A percentile compares a stretch with the other conserved stretches of the same genome.
Conservation (phyloP, 92 coral and sea anemone genomes). For the Epizoanthus illoricatus region DNA sequence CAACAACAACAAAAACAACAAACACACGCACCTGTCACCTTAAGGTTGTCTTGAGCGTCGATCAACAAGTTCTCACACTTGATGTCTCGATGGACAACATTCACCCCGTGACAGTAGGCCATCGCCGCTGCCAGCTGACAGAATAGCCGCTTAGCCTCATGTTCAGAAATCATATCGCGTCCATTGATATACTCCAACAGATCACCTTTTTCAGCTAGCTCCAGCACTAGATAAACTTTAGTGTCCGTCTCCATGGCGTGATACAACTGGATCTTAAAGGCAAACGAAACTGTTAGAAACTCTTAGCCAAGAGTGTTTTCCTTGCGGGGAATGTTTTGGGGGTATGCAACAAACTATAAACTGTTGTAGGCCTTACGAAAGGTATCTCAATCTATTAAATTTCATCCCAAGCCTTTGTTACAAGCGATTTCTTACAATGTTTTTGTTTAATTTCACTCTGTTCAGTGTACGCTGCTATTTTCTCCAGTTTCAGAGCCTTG, state of each 20-base stretch:
- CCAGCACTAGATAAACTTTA: conserved; percentile 66
- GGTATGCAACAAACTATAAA: background rate
- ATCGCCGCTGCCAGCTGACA: conserved; percentile 76
- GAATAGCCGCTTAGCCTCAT: conserved; percentile 63
- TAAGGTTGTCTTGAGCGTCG: conserved; percentile 70
- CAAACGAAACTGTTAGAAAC: background rate
- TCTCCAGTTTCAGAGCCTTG: too few species aligned
- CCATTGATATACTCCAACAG: conserved; percentile 70
- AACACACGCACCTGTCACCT: conserved; percentile 65
- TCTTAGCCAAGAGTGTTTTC: background rate
- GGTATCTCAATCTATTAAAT: too few species aligned
- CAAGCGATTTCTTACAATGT: too few species aligned
- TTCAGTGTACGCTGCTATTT: too few species aligned
- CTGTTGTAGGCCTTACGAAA: background rate
- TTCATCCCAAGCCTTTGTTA: too few species aligned
- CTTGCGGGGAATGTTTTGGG: too few species aligned
- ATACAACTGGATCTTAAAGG: conserved; percentile 58
- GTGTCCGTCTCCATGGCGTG: conserved; percentile 81
- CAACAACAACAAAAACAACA: too few species aligned
- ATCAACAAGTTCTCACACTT: conserved; percentile 75
- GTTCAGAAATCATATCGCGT: conserved; percentile 44
- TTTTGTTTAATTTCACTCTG: too few species aligned
- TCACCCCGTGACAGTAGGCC: conserved; percentile 71
- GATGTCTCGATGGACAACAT: conserved; percentile 74
- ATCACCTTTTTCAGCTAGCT: conserved; percentile 76